Base-by-base conservation (phyloP, 2,797 vertebrate species). In the Sphenopsis melanotis region DNA sequence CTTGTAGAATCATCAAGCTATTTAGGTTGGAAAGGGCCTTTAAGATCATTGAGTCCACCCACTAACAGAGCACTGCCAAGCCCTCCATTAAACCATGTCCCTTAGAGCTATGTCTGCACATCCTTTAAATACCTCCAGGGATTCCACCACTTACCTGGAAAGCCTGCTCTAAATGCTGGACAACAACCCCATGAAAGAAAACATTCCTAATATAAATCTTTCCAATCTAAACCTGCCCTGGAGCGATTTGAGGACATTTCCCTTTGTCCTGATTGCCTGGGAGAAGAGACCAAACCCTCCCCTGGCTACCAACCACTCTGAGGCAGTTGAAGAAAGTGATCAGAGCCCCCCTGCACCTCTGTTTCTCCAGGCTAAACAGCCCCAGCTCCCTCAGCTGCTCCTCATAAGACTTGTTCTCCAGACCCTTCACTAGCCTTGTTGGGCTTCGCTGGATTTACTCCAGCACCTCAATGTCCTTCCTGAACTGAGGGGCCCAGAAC, bases 211-310 rank as follows among this genome's bases (percentile, higher is more conserved):
- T 52, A 59, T 16, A 70, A 63, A 71, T 59, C 15, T 59, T 7
- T 41, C 26, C 16, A 59, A 36, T 32, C 52, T 47, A 57, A 76
- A 57, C 6, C 44, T 64, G 9, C 5, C 18, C 37, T 57, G 37
- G 50, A 15, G 12, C 4, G 57, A 41, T 59, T 27, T 71, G 44
- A 64, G 37, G n/a, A 22, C 34, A 41, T 46, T 46, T 64, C 39
- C 9, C 23, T 52, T 63, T 49, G 17, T 69, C 20, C 15, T 41
- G 20, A 2, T 10, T 59, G 41, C 12, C 29, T 64, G 36, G 8
- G 11, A 64, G 34, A 59, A 59, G 37, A 46, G 18, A 29, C 12
- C 2, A 2, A 16, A 0, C 1, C 39, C 12, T 6, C 12, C 7
- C 4, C 15, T 23, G 21, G 11, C 8, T 29, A 41, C 15, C 34